A percentile compares a stretch with the other conserved stretches of the same genome.
These are phyloP conservation scores for Cynocephalus volans DNA, from an alignment of 2,113 vertebrate genomes.

Conservation along the genomic window DNA sequence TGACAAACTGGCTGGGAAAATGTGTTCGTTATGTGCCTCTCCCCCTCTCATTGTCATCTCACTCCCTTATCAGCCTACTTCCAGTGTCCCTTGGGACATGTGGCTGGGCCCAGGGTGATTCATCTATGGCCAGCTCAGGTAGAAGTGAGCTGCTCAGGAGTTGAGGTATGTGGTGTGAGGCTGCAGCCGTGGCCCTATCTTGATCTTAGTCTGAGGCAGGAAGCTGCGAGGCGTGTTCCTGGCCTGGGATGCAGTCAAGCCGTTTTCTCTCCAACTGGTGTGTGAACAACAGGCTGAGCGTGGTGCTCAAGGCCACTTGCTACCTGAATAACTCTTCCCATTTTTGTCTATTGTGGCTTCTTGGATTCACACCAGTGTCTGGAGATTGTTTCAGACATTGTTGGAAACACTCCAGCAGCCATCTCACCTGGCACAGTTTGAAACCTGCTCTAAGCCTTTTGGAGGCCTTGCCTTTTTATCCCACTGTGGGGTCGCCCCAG, in stretches of 20 bases:
- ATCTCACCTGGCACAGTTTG: not conserved
- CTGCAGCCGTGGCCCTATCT: not conserved
- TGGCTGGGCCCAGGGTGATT: not conserved
- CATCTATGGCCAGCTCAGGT: not conserved
- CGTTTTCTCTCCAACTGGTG: not conserved
- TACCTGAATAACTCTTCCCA: not conserved
- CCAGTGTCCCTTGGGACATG: not conserved
- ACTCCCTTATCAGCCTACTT: not conserved
- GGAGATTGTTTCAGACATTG: not conserved
- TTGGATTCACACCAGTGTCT: not conserved
- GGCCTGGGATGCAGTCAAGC: not conserved
- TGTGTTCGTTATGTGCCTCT: not conserved
- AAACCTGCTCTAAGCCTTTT: not conserved
- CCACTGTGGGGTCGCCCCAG: not conserved
- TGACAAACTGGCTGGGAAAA: not conserved
- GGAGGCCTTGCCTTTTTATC: not conserved
- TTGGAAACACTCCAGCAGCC: not conserved
- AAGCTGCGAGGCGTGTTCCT: not conserved
- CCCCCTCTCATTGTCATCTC: not conserved
- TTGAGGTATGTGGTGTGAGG: not conserved
- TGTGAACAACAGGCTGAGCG: not conserved
- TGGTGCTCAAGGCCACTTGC: not conserved
- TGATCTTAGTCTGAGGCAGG: not conserved
- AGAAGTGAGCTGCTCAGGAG: not conserved
- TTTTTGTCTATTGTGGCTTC: not conserved